Percentiles rank a stretch among this genome's conserved stretches.
These are phyloP conservation scores for Chiloscyllium plagiosum DNA, from an alignment of 2,113 vertebrate species.

Conservation along the genomic window DNA sequence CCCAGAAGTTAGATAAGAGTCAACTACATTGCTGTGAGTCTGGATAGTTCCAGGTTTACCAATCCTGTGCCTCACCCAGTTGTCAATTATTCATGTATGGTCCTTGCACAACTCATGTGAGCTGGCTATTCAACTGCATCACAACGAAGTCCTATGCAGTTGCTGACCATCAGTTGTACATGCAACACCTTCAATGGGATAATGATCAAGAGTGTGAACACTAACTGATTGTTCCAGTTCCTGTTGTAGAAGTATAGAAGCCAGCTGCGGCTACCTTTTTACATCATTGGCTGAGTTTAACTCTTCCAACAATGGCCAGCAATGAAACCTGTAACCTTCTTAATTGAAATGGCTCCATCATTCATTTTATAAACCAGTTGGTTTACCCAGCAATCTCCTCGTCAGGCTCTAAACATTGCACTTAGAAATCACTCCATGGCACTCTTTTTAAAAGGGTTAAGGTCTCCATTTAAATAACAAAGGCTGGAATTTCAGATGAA, in stretches of 20 bases:
- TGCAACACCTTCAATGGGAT: background rate
- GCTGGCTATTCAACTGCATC: background rate
- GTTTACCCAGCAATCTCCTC: background rate
- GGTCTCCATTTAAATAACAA: constrained; percentile 9
- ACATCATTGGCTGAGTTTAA: background rate
- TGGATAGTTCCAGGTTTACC: background rate
- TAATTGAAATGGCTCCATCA: background rate
- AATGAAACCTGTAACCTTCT: background rate
- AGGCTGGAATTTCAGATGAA: background rate
- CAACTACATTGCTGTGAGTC: no score
- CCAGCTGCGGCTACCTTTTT: background rate
- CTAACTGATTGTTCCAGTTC: background rate
- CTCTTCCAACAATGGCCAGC: background rate
- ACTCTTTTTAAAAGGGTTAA: background rate
- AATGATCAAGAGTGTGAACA: background rate
- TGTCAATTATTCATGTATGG: background rate
- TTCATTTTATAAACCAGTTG: background rate
- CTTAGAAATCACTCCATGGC: background rate
- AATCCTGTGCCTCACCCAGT: background rate
- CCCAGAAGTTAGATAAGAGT: no score
- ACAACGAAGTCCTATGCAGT: background rate
- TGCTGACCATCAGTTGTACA: background rate
- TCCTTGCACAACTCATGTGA: background rate
- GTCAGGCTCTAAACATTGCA: background rate
- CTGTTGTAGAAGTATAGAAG: background rate